These are phyloP conservation scores for Rhabdophis nuchalis DNA, from an alignment of 2,797 vertebrate species.

Conservation along the genomic window DNA sequence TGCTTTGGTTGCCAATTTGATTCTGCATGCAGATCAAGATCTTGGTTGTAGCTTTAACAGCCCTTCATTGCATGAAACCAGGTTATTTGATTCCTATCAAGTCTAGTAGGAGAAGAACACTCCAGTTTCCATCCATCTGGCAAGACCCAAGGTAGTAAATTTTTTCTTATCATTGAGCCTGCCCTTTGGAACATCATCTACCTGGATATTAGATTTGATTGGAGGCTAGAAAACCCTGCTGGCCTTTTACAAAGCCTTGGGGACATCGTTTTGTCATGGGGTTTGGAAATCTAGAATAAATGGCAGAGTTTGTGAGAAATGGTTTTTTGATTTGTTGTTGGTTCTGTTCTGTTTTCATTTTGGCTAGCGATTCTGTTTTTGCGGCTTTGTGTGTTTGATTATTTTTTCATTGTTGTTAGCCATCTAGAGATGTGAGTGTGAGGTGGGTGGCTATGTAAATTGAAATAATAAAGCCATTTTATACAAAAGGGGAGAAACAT, in stretches of 20 bases:
- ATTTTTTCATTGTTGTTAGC: neutral
- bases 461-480: neutral
- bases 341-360: neutral
- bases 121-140: neutral
- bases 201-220: neutral
- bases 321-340: neutral
- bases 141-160: neutral
- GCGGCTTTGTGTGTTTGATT: neutral
- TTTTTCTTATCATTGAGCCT: neutral
- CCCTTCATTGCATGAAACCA: neutral
- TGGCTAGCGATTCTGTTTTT: neutral
- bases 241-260: neutral
- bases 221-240: neutral
- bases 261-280: neutral
- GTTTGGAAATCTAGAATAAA: neutral
- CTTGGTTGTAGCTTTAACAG: neutral
- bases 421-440: neutral
- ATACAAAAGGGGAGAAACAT: neutral
- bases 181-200: neutral
- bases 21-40: neutral
- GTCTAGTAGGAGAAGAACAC: neutral
- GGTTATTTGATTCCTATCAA: neutral
- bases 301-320: neutral
- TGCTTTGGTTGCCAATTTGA: neutral
- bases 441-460: neutral